phyloP scores from a whole-genome alignment of 2,113 vertebrate species.

The Diglossa brunneiventris region DNA sequence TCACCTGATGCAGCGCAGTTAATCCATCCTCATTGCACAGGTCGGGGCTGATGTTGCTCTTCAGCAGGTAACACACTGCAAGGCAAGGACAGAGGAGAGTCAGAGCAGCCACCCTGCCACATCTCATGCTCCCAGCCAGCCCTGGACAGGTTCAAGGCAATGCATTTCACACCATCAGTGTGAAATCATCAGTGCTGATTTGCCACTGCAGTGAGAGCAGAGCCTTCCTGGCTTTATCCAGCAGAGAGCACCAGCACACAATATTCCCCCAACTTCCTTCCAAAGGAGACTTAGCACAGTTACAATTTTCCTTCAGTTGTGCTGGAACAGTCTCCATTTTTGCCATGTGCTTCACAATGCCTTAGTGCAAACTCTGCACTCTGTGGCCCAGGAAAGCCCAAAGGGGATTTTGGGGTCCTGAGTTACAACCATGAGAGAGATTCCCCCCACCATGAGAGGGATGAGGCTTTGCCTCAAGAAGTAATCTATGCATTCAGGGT shows the following conservation, averaged over 20 bases:
- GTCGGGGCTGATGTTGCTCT: conserved; percentile 91
- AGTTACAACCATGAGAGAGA: neutral
- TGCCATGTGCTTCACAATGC: neutral
- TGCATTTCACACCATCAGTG: rapidly evolving
- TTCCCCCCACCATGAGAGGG: neutral
- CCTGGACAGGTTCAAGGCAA: neutral
- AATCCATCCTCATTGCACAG: conserved; percentile 96
- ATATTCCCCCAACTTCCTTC: neutral
- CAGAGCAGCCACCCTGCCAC: neutral
- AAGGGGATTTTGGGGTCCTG: neutral
- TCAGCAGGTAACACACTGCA: conserved; percentile 91
- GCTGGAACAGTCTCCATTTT: neutral
- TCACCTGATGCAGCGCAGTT: conserved; percentile 96
- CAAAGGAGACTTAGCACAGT: neutral
- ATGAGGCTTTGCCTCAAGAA: neutral
- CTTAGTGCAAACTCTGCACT: neutral
- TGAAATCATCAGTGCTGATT: rapidly evolving
- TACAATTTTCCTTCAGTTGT: neutral
- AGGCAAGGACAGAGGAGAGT: conserved; percentile 45
- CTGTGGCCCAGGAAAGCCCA: neutral
- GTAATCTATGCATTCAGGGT: neutral
- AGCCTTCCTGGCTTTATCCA: neutral
- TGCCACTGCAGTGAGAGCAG: rapidly evolving
- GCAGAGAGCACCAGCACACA: conserved; percentile 48
- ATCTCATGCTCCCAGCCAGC: neutral